Conservation (phyloP, 2,113 vertebrate species). For the Chroicocephalus ridibundus region DNA sequence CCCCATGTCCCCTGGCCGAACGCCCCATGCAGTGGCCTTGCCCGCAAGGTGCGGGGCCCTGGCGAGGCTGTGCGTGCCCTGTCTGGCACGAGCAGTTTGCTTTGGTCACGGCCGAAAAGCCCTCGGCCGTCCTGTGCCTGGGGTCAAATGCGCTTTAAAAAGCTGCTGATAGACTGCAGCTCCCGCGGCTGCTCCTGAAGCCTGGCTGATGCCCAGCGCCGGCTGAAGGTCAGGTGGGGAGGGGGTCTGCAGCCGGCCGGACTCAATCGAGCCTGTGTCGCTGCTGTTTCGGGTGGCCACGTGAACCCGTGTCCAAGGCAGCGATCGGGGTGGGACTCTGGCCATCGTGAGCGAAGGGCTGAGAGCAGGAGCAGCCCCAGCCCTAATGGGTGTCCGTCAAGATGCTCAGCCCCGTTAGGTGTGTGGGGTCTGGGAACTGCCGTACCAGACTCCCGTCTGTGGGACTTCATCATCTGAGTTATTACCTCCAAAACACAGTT, state of each 20-base stretch:
- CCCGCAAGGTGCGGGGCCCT: neutral
- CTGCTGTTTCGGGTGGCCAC: neutral
- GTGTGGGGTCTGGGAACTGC: neutral
- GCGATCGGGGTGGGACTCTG: accelerated
- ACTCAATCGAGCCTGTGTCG: too few relatives aligned
- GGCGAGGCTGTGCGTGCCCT: accelerated
- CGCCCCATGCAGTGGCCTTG: neutral
- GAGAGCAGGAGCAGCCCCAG: neutral
- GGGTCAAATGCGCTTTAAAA: neutral
- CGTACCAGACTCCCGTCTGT: neutral
- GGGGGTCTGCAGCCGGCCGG: neutral
- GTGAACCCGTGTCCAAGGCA: accelerated
- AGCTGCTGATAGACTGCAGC: neutral
- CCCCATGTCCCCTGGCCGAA: accelerated
- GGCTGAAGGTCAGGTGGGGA: neutral
- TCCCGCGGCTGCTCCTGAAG: accelerated
- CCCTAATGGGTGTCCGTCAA: neutral
- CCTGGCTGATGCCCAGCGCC: neutral
- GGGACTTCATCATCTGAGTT: neutral
- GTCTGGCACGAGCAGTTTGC: accelerated
- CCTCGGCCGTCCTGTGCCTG: neutral
- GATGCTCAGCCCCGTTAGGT: neutral
- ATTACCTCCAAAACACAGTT: neutral
- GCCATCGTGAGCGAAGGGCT: neutral
- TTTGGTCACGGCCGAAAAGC: neutral